A percentile compares a stretch with the other conserved stretches of the same genome.
These are phyloP conservation scores for Irena cyanogastra DNA, from an alignment of 2,113 vertebrate genomes.

Conservation along the genomic window DNA sequence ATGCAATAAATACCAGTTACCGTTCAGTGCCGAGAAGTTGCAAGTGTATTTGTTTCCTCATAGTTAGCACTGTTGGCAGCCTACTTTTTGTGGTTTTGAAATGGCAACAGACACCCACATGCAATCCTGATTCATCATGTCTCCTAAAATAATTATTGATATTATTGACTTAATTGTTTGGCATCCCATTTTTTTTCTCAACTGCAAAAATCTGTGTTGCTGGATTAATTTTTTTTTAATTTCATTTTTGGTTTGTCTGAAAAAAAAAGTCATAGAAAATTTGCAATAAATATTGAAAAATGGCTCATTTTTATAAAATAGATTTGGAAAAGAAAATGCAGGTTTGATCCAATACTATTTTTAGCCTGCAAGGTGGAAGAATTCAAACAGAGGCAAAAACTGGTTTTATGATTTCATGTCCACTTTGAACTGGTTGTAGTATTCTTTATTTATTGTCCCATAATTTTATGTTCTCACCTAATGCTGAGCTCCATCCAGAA, in stretches of 20 bases:
- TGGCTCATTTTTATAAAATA: background rate
- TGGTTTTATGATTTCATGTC: background rate
- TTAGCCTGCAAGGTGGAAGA: background rate
- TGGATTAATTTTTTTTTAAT: background rate
- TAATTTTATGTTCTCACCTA: background rate
- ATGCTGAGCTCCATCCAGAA: background rate
- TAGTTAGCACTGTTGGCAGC: background rate
- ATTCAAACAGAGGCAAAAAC: background rate
- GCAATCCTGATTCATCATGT: slow-evolving; percentile 1
- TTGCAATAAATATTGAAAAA: background rate
- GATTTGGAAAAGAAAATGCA: background rate
- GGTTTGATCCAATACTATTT: background rate
- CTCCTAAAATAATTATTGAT: slow-evolving; percentile 44
- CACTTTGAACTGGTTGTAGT: background rate
- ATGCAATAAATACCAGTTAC: slow-evolving; percentile 34
- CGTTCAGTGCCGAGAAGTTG: background rate
- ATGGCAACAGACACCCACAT: slow-evolving; percentile 32
- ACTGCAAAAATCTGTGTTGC: background rate
- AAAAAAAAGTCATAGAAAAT: background rate
- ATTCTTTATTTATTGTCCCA: background rate
- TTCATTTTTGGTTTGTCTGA: background rate
- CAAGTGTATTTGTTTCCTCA: slow-evolving; percentile 19
- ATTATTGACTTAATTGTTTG: slow-evolving; percentile 5
- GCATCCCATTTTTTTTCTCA: background rate
- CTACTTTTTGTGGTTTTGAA: slow-evolving; percentile 34